These are phyloP conservation scores for Polymixis lichenea DNA, from an alignment of 2,888 invertebrate genomes.

Conservation along the genomic window DNA sequence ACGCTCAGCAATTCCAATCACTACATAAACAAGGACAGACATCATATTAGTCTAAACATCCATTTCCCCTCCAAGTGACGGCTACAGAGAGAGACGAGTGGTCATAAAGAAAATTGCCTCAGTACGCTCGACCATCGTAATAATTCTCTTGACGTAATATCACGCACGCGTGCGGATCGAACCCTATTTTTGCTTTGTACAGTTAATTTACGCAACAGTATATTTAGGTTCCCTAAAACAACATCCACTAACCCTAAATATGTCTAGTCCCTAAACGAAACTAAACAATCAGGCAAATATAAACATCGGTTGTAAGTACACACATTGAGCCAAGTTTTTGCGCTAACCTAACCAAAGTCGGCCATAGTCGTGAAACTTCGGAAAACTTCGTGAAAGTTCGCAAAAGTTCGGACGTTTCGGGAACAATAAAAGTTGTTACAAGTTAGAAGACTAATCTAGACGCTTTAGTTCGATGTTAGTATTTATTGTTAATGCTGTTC, in stretches of 20 bases:
- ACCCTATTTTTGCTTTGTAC: conserved; percentile 8
- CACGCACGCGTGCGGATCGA: conserved; percentile 1
- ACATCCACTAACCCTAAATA: conserved; percentile 32
- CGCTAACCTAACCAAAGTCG: conserved; percentile 34
- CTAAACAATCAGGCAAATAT: conserved; percentile 39
- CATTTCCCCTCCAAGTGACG: not conserved
- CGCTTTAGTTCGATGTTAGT: conserved; percentile 53
- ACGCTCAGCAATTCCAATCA: not conserved
- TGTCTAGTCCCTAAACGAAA: conserved; percentile 41
- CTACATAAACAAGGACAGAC: not conserved
- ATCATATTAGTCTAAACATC: not conserved
- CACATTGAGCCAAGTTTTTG: conserved; percentile 54
- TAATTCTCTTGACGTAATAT: conserved; percentile 16
- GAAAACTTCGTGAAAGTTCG: conserved; percentile 46
- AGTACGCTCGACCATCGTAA: not conserved
- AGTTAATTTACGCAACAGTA: conserved; percentile 36
- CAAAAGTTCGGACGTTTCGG: conserved; percentile 45
- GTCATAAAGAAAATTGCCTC: conserved; percentile 2
- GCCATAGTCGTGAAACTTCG: conserved; percentile 38
- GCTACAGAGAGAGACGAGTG: not conserved
- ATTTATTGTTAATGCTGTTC: conserved; percentile 60
- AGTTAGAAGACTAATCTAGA: conserved; percentile 59
- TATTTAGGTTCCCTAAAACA: conserved; percentile 29
- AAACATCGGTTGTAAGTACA: conserved; percentile 56
- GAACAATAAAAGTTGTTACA: conserved; percentile 60